These are phyloP conservation scores for Drosophila glabriapex DNA, from an alignment of 2,888 invertebrate species.

Conservation along the genomic window DNA sequence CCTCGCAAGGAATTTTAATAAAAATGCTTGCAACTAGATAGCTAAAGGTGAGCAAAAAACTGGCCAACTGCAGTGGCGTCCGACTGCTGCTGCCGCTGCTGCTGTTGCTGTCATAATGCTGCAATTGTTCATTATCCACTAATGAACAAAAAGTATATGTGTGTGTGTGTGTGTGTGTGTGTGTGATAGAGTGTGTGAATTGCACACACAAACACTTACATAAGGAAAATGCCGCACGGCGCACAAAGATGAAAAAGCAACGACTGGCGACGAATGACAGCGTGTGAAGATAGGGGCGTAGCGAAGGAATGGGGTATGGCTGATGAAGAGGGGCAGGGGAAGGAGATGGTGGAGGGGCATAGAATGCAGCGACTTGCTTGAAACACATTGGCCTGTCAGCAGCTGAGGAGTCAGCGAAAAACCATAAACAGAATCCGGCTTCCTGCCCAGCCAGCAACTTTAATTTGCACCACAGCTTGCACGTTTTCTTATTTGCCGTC, in stretches of 20 bases:
- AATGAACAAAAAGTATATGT: conserved; percentile 81
- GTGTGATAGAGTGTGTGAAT: conserved; percentile 49
- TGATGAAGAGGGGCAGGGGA: neutral
- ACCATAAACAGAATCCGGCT: conserved; percentile 48
- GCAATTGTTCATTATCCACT: conserved; percentile 83
- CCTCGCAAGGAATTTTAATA: conserved; percentile 78
- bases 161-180: conserved; percentile 19
- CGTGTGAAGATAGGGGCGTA: conserved; percentile 30
- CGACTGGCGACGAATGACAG: conserved; percentile 65
- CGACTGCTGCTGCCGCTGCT: conserved; percentile 39
- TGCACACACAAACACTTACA: conserved; percentile 75
- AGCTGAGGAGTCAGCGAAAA: conserved; percentile 62
- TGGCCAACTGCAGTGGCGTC: conserved; percentile 64
- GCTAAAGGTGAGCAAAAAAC: conserved; percentile 72
- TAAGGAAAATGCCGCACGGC: conserved; percentile 76
- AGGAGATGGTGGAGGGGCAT: neutral
- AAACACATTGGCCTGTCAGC: conserved; percentile 80
- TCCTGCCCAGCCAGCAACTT: conserved; percentile 63
- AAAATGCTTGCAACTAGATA: conserved; percentile 79
- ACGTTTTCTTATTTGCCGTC: conserved; percentile 81
- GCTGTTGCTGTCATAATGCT: conserved; percentile 77
- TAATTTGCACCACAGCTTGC: conserved; percentile 78
- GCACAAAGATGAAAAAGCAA: conserved; percentile 67
- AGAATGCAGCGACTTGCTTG: conserved; percentile 56
- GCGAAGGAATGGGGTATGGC: neutral